These are phyloP conservation scores for Triplophysa bombifrons DNA, from an alignment of 2,797 vertebrate genomes.

Conservation along the genomic window DNA sequence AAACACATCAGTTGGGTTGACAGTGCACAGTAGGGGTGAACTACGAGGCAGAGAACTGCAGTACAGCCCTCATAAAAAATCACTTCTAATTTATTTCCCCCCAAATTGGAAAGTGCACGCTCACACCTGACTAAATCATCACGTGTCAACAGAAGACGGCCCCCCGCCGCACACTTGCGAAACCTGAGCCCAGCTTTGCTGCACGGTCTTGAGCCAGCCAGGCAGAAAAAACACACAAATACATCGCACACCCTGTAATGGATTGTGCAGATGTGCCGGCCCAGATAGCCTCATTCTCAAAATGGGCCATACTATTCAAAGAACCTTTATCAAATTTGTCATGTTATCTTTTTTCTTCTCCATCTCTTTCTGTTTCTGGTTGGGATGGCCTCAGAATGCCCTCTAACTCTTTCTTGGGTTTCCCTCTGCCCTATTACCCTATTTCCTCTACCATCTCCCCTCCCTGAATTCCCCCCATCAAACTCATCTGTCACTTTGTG, in stretches of 20 bases:
- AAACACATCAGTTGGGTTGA: constrained; percentile 97
- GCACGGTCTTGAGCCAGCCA: constrained; percentile 82
- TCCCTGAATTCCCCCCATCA: constrained; percentile 36
- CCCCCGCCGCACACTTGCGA: constrained; percentile 94
- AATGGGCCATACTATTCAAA: constrained; percentile 74
- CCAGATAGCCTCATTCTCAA: constrained; percentile 65
- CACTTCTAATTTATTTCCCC: constrained; percentile 99
- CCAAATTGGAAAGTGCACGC: constrained; percentile 99
- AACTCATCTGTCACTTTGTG: constrained; percentile 27
- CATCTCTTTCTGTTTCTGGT: constrained; percentile 20
- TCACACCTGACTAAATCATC: constrained; percentile 99
- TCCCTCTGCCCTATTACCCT: constrained; percentile 59
- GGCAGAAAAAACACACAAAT: constrained; percentile 81
- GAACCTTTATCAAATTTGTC: constrained; percentile 75
- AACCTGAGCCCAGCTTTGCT: constrained; percentile 96
- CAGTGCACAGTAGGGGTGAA: constrained; percentile 78
- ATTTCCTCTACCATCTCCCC: constrained; percentile 36
- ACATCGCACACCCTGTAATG: constrained; percentile 81
- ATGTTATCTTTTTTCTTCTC: constrained; percentile 57
- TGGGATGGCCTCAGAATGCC: constrained; percentile 61
- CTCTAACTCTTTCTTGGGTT: constrained; percentile 47
- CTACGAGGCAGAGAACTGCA: constrained; percentile 84
- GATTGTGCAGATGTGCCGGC: constrained; percentile 92
- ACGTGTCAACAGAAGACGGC: constrained; percentile 93
- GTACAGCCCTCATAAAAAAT: constrained; percentile 92